Evolutionary conservation across 2,888 invertebrate species (phyloP), one percentile per base, ranked within the genome.

Genomic region (Cynaeus angustus): DNA sequence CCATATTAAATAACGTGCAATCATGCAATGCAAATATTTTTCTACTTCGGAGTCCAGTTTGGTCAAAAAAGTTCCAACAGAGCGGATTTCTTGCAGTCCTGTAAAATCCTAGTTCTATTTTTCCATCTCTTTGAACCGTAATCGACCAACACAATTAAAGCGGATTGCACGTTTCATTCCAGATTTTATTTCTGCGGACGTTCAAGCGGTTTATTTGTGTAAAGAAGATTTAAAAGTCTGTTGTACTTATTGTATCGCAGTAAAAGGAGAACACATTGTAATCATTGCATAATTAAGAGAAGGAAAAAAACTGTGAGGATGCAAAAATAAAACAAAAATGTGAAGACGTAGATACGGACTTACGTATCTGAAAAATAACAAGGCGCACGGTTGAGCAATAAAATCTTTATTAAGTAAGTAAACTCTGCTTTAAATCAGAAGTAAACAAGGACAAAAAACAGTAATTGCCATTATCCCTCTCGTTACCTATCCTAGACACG

Each of bases 111-210:
- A 52, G 13, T 52, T 33, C 52, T 30, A 9, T 52, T 30, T 52
- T 52, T 21, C 13, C 13, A 16, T 16, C 8, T 46, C 46, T 46
- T 7, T n/a, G 9, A 10, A 52, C 30, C 52, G 13, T 28, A 52
- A 13, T 52, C 14, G 38, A 55, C 16, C 55, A 38, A 16, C 55
- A 38, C 55, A 55, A 55, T 37, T 38, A 55, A 38, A 55, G 12
- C 38, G 37, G 55, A 37, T 52, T 50, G 26, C 26, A 21, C n/a
- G 50, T 50, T 26, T 13, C n/a, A 7, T 50, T 50, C 28, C 1
- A 7, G 2, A 46, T 21, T 46, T 46, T 43, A 43, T 13, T 46
- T 46, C 28, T 52, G 52, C 14, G 26, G 26, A n/a, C 26, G 10
- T 8, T 48, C 26, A 48, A 48, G 26, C 48, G 52, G 52, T 33